Base-by-base conservation (phyloP, 2,888 invertebrate genomes). In the Agrilus mali region DNA sequence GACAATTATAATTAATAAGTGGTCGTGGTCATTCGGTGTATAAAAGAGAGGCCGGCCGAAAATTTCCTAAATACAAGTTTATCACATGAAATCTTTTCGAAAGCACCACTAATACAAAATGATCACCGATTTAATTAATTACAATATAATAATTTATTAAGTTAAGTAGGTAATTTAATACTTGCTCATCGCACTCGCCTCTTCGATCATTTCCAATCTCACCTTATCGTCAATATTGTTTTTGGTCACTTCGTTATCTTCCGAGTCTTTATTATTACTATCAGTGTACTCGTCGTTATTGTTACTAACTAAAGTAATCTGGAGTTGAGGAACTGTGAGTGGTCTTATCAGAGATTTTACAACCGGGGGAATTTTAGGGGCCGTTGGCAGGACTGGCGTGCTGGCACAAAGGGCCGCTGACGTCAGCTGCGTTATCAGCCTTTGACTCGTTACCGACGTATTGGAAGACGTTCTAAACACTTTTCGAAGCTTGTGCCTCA, bases 391-490 rank as follows among this genome's bases (percentile, higher is more conserved):
- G 22, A 73, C 75, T 3, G 76, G 75, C 42, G 74, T 72, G 54
- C 74, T 74, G 33, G 75, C 76, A 58, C 76, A 77, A 12, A 77
- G 63, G 2, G 76, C 76, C 1, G 77, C 76, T 40, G 72, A 71
- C 16, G 76, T 76, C 41, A 77, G 60, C 53, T 76, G 76, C 14
- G 73, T 71, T 20, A 75, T 72, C 43, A 74, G 54, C 12, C 71
- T 65, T 47, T 71, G 69, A 53, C 66, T 69, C 41, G 67, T 67
- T 43, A 58, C 57, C 34, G 56, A 58, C 40, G 65, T 67, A 34
- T 68, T 68, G 55, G 73, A 71, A 55, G 71, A 69, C 51, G 73
- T 72, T 42, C 75, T 70, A 55, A 77, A 76, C 40, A 76, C 75
- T 53, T 70, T 71, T 47, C 70, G 65, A 46, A 77, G 66, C 56